These are phyloP conservation scores for Stenodera caucasica DNA, from an alignment of 2,888 invertebrate genomes.

Conservation along the genomic window DNA sequence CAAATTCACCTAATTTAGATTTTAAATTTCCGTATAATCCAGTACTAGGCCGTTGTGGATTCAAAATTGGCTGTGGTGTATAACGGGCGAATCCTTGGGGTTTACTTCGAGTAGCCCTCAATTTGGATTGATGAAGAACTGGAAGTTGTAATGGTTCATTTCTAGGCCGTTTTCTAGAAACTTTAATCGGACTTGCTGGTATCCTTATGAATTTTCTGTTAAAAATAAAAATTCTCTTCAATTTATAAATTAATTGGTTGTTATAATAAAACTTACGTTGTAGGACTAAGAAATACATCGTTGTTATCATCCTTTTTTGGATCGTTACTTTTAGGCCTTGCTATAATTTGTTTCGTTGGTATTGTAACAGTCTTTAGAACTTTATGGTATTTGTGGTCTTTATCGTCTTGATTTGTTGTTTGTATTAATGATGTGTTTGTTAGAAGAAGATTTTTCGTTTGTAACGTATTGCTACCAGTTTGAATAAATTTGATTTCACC, in stretches of 20 bases:
- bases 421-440: constrained; percentile 46
- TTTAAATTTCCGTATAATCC: constrained; percentile 69
- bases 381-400: constrained; percentile 44
- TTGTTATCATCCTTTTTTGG: constrained; percentile 69
- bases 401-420: constrained; percentile 38
- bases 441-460: constrained; percentile 53
- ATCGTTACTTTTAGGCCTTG: constrained; percentile 49
- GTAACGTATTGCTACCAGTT: constrained; percentile 57
- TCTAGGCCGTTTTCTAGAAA: constrained; percentile 66
- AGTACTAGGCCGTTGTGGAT: constrained; percentile 85
- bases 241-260: constrained; percentile 19
- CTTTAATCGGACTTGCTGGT: constrained; percentile 67
- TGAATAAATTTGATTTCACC: constrained; percentile 66
- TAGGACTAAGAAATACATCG: constrained; percentile 79
- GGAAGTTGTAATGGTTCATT: constrained; percentile 62
- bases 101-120: constrained; percentile 57
- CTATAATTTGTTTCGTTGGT: constrained; percentile 47
- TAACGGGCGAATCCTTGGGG: constrained; percentile 66
- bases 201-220: constrained; percentile 57
- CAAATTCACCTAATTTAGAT: constrained; percentile 32
- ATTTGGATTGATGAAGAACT: constrained; percentile 58
- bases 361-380: constrained; percentile 45
- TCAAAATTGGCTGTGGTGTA: constrained; percentile 93
- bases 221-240: not conserved
- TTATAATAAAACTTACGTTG: constrained; percentile 53